A percentile compares a stretch with the other conserved stretches of the same genome.
These are phyloP conservation scores for Polyploca ridens DNA, from an alignment of 2,888 invertebrate species.

Conservation along the genomic window DNA sequence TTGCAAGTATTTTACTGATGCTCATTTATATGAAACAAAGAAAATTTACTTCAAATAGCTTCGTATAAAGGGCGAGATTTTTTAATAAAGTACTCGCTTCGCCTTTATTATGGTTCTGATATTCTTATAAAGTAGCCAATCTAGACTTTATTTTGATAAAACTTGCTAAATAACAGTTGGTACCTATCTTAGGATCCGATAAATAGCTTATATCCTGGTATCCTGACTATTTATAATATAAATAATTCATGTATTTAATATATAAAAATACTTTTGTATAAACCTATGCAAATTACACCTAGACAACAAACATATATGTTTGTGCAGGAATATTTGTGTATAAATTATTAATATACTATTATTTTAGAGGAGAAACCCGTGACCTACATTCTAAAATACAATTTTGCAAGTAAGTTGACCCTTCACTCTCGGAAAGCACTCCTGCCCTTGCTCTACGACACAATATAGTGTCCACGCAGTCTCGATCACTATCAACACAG, in stretches of 20 bases:
- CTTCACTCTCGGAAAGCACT: not conserved
- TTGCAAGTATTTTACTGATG: not conserved
- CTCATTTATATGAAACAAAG: constrained; percentile 2
- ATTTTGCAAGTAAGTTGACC: constrained; percentile 2
- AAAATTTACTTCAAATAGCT: constrained; percentile 6
- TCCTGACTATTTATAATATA: too few relatives aligned
- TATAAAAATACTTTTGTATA: too few relatives aligned
- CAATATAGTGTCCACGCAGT: constrained; percentile 20
- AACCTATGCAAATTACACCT: too few relatives aligned
- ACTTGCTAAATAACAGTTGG: not conserved
- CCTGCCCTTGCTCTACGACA: not conserved
- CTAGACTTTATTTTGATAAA: not conserved
- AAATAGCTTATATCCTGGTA: too few relatives aligned
- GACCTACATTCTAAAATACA: constrained; percentile 1
- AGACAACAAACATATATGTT: too few relatives aligned
- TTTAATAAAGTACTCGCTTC: constrained; percentile 5
- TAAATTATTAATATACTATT: too few relatives aligned
- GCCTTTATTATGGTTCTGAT: not conserved
- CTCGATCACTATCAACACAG: constrained; percentile 32
- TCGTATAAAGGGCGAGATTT: constrained; percentile 3
- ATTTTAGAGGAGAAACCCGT: not conserved
- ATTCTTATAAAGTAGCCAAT: not conserved
- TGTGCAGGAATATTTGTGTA: too few relatives aligned
- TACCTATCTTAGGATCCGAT: too few relatives aligned
- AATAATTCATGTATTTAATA: too few relatives aligned